Base-by-base conservation (phyloP, 2,113 vertebrate species). In the Cnemophilus loriae region DNA sequence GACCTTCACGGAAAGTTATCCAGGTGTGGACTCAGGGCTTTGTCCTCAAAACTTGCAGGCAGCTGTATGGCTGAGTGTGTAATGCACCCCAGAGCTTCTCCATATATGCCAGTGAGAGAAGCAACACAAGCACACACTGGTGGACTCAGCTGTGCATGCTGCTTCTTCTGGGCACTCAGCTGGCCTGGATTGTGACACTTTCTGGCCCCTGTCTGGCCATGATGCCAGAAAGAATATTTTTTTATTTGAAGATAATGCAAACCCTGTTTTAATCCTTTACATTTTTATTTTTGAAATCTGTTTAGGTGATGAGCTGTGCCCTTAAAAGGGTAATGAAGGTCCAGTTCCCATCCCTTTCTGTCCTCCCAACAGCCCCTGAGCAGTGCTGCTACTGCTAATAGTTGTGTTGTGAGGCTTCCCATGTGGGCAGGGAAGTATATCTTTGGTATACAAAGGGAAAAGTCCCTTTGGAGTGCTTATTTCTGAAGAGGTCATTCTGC, bases 401-500 rank as follows among this genome's bases (percentile, higher is more conserved):
- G 46, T 26, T 64, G 9, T 74, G 28, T 44, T 61, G n/a, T 65
- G 61, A 87, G 50, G 30, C 50, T 61, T 55, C 35, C 55, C 15
- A 0, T 28, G 59, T 16, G 57, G 24, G 22, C 59, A 92, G 52
- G 39, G 39, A 90, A 65, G 69, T 57, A 61, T 37, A 41, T 68
- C 65, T 82, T 91, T 42, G 55, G 47, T 69, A 46, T 27, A 7
- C 15, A 74, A 80, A 0, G 5, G 74, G 32, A 41, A 57, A 83
- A 37, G 59, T 91, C 84, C 50, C 93, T 74, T 63, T 47, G 71
- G 93, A 91, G 57, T 50, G 67, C 42, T 85, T 76, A 42, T 68
- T 94, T 89, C 67, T 88, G 78, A 95, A 77, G 89, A 90, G 67
- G 50, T 73, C 53, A 20, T 87, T 87, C 57, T 83, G 23, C 24